A percentile compares a stretch with the other conserved stretches of the same genome.
These are phyloP conservation scores for Brachypterus glaber DNA, from an alignment of 2,888 invertebrate species.

Conservation along the genomic window DNA sequence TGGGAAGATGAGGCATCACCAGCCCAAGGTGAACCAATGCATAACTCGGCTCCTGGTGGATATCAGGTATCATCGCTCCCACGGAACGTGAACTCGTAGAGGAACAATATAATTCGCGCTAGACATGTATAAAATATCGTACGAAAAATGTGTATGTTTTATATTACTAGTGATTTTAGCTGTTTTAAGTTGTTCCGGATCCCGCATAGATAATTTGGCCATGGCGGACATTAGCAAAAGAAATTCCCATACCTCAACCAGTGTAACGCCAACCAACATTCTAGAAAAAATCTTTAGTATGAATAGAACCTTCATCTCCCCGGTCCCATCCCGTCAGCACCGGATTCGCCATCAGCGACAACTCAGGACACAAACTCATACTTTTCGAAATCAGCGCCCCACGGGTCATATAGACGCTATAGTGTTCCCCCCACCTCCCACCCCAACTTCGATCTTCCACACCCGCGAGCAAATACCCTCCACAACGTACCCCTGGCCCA, in stretches of 20 bases:
- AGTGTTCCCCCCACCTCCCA: constrained; percentile 16
- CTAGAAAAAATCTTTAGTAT: constrained; percentile 7
- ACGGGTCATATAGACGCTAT: constrained; percentile 21
- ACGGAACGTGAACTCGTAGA: not conserved
- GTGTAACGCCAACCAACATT: too few species aligned
- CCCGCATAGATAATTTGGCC: constrained; percentile 40
- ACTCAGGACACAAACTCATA: constrained; percentile 23
- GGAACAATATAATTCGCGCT: constrained; percentile 16
- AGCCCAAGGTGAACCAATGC: constrained; percentile 28
- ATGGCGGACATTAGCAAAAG: constrained; percentile 35
- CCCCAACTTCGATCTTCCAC: constrained; percentile 9
- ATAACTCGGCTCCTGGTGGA: constrained; percentile 33
- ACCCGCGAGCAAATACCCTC: constrained; percentile 8
- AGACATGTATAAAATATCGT: constrained; percentile 41
- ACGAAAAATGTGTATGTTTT: constrained; percentile 42
- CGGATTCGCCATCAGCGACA: constrained; percentile 28
- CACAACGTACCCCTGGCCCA: constrained; percentile 12
- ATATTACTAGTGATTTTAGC: constrained; percentile 40
- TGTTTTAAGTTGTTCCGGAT: constrained; percentile 40
- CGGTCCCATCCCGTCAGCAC: constrained; percentile 17
- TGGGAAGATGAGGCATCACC: constrained; percentile 35
- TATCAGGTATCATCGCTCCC: constrained; percentile 30
- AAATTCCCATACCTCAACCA: constrained; percentile 23
- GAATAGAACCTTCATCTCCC: not conserved
- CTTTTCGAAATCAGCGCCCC: constrained; percentile 9